These are phyloP conservation scores for Vireo griseus DNA, from an alignment of 2,797 vertebrate species.

Conservation along the genomic window DNA sequence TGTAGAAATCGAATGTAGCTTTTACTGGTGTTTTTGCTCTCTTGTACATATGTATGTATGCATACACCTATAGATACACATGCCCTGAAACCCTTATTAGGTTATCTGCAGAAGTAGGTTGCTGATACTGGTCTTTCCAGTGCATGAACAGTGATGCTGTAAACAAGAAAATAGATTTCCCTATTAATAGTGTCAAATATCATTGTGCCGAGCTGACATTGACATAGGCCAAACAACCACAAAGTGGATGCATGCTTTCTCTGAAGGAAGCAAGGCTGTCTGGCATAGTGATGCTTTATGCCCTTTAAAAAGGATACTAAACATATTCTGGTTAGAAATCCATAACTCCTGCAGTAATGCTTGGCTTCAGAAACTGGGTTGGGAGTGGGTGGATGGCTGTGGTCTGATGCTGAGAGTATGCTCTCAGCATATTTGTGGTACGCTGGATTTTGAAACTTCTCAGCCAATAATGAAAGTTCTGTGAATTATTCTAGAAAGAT, in stretches of 20 bases:
- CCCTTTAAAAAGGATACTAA: neutral
- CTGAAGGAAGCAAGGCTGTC: neutral
- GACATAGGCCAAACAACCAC: neutral
- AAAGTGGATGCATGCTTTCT: neutral
- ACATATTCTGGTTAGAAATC: neutral
- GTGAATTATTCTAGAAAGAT: neutral
- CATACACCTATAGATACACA: neutral
- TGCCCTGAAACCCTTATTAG: neutral
- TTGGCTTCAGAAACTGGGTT: neutral
- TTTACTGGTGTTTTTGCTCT: neutral
- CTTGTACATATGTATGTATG: neutral
- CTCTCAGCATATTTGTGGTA: neutral
- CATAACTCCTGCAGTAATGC: neutral
- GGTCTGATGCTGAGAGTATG: neutral
- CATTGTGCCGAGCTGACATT: neutral
- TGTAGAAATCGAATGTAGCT: neutral
- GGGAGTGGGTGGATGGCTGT: neutral
- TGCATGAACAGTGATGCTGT: neutral
- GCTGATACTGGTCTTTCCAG: neutral
- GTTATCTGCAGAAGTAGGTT: neutral
- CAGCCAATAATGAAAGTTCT: neutral
- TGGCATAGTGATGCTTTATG: neutral
- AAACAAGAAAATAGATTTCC: conserved; percentile 7
- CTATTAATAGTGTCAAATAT: neutral
- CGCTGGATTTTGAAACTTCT: neutral